Conservation (phyloP, 2,797 vertebrate genomes). For the Anguilla megastoma region DNA sequence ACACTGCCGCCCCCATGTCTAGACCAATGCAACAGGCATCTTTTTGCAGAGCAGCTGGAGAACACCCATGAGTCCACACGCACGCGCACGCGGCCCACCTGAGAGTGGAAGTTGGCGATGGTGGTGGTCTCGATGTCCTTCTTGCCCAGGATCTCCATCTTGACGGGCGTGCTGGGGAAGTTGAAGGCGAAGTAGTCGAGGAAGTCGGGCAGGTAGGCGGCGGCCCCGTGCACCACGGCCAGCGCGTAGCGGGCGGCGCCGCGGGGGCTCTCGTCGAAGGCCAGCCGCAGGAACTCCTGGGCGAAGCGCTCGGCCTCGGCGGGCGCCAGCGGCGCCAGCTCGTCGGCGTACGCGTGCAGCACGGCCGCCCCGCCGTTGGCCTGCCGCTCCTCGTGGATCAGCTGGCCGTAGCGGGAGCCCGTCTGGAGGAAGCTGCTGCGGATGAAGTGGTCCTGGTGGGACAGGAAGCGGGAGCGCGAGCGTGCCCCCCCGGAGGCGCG, state of each 20-base stretch:
- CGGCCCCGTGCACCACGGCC: constrained; percentile 91
- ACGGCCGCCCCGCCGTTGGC: constrained; percentile 91
- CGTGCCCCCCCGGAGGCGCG: constrained; percentile 78
- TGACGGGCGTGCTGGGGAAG: constrained; percentile 96
- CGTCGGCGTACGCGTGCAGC: constrained; percentile 94
- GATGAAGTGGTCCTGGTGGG: constrained; percentile 92
- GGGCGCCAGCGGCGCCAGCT: constrained; percentile 87
- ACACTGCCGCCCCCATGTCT: not conserved
- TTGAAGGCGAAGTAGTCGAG: constrained; percentile 99
- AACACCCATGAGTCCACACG: not conserved
- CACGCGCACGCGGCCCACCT: constrained; percentile 73
- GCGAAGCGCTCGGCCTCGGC: constrained; percentile 90
- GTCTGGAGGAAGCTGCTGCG: constrained; percentile 90
- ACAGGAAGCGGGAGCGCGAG: constrained; percentile 81
- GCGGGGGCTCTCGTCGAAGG: constrained; percentile 87
- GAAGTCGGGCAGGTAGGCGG: constrained; percentile 94
- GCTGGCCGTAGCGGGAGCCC: constrained; percentile 81
- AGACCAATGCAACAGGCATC: not conserved
- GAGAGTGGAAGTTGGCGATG: constrained; percentile 96
- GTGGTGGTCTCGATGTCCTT: constrained; percentile 99
- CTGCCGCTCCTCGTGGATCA: constrained; percentile 93
- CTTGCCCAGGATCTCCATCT: constrained; percentile 98
- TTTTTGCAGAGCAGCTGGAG: not conserved
- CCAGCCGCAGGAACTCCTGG: constrained; percentile 88
- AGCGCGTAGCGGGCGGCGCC: constrained; percentile 88